Percentiles rank a stretch among this genome's conserved stretches.
Conservation (phyloP, 1,140 invertebrate genomes). For the Lordiphosa collinella region DNA sequence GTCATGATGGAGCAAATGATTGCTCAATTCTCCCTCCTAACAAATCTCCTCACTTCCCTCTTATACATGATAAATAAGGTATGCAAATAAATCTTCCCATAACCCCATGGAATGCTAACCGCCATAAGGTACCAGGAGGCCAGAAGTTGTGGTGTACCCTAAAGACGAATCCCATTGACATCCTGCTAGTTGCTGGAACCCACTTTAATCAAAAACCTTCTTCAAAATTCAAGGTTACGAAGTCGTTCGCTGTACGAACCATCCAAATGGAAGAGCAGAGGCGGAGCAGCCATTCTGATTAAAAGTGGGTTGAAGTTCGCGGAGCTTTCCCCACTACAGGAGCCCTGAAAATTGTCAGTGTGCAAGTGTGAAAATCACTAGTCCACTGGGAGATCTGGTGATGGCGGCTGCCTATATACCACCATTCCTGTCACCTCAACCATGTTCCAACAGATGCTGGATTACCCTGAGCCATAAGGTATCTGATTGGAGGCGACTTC, state of each 20-base stretch:
- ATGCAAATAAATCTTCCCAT: no score
- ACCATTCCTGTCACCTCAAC: no score
- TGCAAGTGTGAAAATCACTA: no score
- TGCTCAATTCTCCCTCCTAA: not conserved
- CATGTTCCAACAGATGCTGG: not conserved
- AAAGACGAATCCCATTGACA: not conserved
- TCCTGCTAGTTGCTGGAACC: not conserved
- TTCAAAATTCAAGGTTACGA: not conserved
- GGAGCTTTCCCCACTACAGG: not conserved
- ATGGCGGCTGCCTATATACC: no score
- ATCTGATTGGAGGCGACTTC: not conserved
- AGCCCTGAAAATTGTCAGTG: not conserved
- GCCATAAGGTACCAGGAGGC: not conserved
- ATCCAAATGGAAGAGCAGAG: not conserved
- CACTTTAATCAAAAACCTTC: not conserved
- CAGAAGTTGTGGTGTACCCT: not conserved
- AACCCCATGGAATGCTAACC: conserved; percentile 1
- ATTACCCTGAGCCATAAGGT: not conserved
- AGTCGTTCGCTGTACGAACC: not conserved
- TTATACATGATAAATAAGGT: not conserved
- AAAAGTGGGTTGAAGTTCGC: not conserved
- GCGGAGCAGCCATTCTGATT: not conserved
- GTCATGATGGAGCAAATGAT: conserved; percentile 2
- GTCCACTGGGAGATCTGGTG: no score
- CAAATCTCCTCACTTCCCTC: not conserved